Evolutionary conservation across 2,797 vertebrate genomes (phyloP).

Genomic region (Lacerta viridis): DNA sequence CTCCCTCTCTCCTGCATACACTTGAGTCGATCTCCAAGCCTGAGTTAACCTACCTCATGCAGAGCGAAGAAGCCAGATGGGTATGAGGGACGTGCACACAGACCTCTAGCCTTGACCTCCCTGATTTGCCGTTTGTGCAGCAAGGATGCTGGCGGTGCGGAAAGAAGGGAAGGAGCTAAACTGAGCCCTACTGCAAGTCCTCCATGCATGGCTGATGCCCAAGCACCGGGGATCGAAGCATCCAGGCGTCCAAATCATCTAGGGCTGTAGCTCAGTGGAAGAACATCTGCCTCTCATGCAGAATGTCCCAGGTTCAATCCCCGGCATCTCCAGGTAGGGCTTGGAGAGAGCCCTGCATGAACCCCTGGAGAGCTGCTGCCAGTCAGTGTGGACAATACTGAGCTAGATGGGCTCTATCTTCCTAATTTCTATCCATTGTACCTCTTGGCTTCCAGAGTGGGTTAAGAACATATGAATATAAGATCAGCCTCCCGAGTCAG

Average conservation of each 20-base stretch:
- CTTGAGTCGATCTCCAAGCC: not conserved
- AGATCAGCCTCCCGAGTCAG: too few relatives aligned
- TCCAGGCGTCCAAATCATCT: too few relatives aligned
- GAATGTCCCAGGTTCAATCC: too few relatives aligned
- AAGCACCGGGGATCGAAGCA: too few relatives aligned
- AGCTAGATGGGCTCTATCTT: too few relatives aligned
- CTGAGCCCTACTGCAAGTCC: not conserved
- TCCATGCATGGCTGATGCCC: not conserved
- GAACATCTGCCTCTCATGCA: too few relatives aligned
- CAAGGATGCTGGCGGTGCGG: too few relatives aligned
- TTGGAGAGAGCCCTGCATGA: too few relatives aligned
- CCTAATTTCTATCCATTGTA: not conserved
- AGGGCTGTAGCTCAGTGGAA: not conserved
- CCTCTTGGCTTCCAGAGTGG: not conserved
- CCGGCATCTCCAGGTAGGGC: too few relatives aligned
- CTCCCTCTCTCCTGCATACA: not conserved
- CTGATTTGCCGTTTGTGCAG: not conserved
- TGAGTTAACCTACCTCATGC: not conserved
- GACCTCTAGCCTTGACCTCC: not conserved
- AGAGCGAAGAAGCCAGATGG: not conserved
- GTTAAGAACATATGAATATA: too few relatives aligned
- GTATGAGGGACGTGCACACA: not conserved
- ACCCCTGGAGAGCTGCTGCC: too few relatives aligned
- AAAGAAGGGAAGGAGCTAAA: not conserved
- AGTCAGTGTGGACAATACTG: too few relatives aligned